Evolutionary conservation across 2,888 invertebrate species (phyloP).

Genomic region (Cephalotes varians): DNA sequence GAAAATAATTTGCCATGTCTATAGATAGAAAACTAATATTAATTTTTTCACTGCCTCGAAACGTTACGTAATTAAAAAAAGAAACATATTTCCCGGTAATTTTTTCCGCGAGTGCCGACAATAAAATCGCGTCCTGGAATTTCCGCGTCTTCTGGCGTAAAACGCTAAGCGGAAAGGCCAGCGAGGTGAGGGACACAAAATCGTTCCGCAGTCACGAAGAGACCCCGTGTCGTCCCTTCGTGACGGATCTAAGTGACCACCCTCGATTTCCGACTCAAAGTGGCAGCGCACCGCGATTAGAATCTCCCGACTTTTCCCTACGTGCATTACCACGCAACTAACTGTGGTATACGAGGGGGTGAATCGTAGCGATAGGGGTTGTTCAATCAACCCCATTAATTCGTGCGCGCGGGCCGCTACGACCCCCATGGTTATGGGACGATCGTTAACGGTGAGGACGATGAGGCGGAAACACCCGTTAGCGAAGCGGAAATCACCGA

Average conservation of each 20-base stretch:
- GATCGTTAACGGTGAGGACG: constrained; percentile 51
- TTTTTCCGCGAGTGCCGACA: not conserved
- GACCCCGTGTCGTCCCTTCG: constrained; percentile 75
- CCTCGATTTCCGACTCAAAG: constrained; percentile 85
- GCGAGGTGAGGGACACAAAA: constrained; percentile 45
- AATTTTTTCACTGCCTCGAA: not conserved
- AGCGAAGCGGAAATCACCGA: constrained; percentile 26
- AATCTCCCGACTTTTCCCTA: constrained; percentile 75
- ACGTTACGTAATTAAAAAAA: not conserved
- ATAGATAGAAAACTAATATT: not conserved
- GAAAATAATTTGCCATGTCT: not conserved
- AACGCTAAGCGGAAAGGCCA: constrained; percentile 30
- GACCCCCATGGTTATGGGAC: constrained; percentile 37
- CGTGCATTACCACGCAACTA: constrained; percentile 24
- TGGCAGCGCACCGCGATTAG: constrained; percentile 81
- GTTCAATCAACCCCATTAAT: constrained; percentile 67
- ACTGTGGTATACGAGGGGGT: constrained; percentile 25
- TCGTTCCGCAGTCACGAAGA: constrained; percentile 63
- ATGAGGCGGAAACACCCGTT: constrained; percentile 35
- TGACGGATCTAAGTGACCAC: constrained; percentile 82
- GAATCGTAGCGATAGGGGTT: constrained; percentile 55
- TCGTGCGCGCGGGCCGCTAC: constrained; percentile 53
- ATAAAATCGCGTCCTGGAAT: constrained; percentile 32
- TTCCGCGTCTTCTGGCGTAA: constrained; percentile 9
- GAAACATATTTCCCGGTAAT: not conserved